Percentiles rank a stretch among this genome's conserved stretches.
These are phyloP conservation scores for Cercopithecus neglectus DNA, from an alignment of 2,797 vertebrate genomes.

Conservation along the genomic window DNA sequence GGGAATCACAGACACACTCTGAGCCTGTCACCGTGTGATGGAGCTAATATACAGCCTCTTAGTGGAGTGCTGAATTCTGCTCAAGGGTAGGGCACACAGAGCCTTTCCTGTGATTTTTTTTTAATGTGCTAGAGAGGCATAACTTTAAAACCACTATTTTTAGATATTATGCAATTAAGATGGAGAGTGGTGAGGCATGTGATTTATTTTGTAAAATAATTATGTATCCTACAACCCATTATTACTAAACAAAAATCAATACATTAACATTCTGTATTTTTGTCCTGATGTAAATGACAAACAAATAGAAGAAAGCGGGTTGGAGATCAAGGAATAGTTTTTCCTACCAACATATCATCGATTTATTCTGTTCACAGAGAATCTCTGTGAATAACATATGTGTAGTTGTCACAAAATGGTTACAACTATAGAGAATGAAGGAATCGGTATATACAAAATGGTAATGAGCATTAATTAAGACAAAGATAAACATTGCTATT, in stretches of 20 bases:
- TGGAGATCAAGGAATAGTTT: not conserved
- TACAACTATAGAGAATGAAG: not conserved
- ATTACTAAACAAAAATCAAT: not conserved
- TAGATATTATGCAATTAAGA: not conserved
- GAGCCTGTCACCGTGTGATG: slow-evolving; percentile 58
- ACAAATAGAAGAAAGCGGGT: not conserved
- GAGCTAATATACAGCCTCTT: slow-evolving; percentile 49
- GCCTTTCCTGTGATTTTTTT: not conserved
- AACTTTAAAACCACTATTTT: not conserved
- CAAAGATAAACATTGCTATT: not conserved
- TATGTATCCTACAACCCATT: not conserved
- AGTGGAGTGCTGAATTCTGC: not conserved
- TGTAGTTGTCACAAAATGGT: not conserved
- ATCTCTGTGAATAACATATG: not conserved
- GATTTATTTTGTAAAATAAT: not conserved
- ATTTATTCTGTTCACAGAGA: not conserved
- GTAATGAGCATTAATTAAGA: not conserved
- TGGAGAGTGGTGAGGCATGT: not conserved
- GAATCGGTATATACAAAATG: not conserved
- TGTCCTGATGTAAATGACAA: not conserved
- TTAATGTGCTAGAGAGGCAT: not conserved
- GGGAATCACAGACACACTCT: slow-evolving; percentile 67
- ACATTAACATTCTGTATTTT: not conserved
- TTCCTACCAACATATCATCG: not conserved
- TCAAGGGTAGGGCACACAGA: not conserved